These are phyloP conservation scores for Xenopus petersii DNA, from an alignment of 2,797 vertebrate genomes.

Conservation along the genomic window DNA sequence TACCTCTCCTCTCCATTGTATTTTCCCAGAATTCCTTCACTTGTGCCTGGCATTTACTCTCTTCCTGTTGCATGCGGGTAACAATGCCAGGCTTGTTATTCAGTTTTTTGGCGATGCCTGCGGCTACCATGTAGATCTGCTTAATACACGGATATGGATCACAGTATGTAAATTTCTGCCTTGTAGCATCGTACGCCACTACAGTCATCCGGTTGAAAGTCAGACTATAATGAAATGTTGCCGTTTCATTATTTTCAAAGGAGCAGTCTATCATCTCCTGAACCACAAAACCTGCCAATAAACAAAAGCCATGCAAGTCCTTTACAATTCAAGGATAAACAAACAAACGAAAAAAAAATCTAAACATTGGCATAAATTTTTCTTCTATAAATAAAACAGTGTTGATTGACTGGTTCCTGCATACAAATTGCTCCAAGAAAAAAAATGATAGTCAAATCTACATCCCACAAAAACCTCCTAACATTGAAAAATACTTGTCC, in stretches of 20 bases:
- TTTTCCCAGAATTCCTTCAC: conserved; percentile 14
- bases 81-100: neutral
- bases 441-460: too few relatives aligned
- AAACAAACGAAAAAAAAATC: too few relatives aligned
- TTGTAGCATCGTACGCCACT: neutral
- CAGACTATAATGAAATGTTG: neutral
- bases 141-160: neutral
- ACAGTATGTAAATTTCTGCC: neutral
- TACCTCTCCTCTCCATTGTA: conserved; percentile 29
- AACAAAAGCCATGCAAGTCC: too few relatives aligned
- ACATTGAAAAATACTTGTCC: too few relatives aligned
- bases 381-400: too few relatives aligned
- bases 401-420: too few relatives aligned
- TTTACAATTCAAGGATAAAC: too few relatives aligned
- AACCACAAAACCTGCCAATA: conserved; percentile 13
- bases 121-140: neutral
- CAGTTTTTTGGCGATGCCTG: neutral
- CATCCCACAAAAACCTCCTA: too few relatives aligned
- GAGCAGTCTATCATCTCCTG: neutral
- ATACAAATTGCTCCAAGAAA: too few relatives aligned
- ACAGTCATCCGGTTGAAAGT: conserved; percentile 5
- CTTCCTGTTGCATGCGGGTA: neutral
- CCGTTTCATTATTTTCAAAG: conserved; percentile 8
- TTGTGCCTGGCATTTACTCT: conserved; percentile 11
- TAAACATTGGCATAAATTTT: too few relatives aligned